phyloP scores from a whole-genome alignment of 2,113 vertebrate species.

The Tiliqua scincoides region DNA sequence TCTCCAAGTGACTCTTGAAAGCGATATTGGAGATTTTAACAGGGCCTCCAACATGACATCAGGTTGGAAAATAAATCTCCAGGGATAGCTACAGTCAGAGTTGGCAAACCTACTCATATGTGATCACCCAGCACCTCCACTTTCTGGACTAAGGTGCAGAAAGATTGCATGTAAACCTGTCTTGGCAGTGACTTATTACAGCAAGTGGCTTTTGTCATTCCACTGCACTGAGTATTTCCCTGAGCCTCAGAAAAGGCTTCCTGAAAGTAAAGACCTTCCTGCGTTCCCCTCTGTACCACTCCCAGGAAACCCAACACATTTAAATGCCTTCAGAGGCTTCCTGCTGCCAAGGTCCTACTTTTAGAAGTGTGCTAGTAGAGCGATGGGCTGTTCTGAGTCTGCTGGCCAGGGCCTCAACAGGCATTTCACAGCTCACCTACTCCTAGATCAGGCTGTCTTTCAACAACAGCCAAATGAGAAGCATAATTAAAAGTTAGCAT shows the following conservation, averaged over 20 bases:
- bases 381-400: slow-evolving; percentile 37
- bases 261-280: neutral
- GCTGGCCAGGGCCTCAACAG: slow-evolving; percentile 27
- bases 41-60: too few relatives aligned
- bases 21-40: too few relatives aligned
- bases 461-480: slow-evolving; percentile 10
- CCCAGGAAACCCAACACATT: neutral
- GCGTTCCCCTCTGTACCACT: neutral
- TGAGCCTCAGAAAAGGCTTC: neutral
- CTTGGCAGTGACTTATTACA: neutral
- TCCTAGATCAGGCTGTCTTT: slow-evolving; percentile 6
- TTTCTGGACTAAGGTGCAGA: neutral
- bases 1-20: too few relatives aligned
- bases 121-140: neutral
- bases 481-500: neutral
- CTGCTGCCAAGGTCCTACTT: slow-evolving; percentile 36
- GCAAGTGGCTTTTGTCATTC: neutral
- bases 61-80: too few relatives aligned
- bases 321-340: neutral
- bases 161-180: neutral
- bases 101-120: neutral
- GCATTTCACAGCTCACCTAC: slow-evolving; percentile 34
- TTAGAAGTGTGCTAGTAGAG: slow-evolving; percentile 45
- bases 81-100: too few relatives aligned
- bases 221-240: too few relatives aligned